These are phyloP conservation scores for Spongilla lacustris DNA, from an alignment of 37 sponge, comb jelly and placozoan genomes.

Conservation along the genomic window DNA sequence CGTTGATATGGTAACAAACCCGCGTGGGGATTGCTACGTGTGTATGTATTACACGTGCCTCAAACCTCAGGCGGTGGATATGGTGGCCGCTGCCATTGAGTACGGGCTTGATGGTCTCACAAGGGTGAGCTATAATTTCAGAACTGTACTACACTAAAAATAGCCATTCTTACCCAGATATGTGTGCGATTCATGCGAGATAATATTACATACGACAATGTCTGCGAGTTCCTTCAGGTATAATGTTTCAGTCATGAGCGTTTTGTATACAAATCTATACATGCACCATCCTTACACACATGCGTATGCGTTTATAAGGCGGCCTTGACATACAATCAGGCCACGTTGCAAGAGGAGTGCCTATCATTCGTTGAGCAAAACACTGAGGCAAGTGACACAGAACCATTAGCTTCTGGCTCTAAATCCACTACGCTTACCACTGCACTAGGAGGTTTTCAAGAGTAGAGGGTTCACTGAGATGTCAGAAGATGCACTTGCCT, in stretches of 20 bases:
- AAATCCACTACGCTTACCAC: background rate
- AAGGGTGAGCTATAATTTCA: slow-evolving; percentile 38
- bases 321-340: slow-evolving; percentile 94
- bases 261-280: background rate
- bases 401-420: background rate
- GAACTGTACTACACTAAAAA: background rate
- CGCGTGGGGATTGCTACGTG: background rate
- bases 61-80: slow-evolving; percentile 75
- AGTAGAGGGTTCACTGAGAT: slow-evolving; percentile 92
- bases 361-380: slow-evolving; percentile 83
- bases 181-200: slow-evolving; percentile 95
- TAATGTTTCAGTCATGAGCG: background rate
- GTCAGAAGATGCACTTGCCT: slow-evolving; percentile 91
- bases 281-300: too few relatives aligned
- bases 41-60: background rate
- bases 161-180: slow-evolving; percentile 31
- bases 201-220: slow-evolving; percentile 82
- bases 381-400: slow-evolving; percentile 67
- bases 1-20: slow-evolving; percentile 49
- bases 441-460: slow-evolving; percentile 80
- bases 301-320: slow-evolving; percentile 50
- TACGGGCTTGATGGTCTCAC: slow-evolving; percentile 94
- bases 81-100: slow-evolving; percentile 89
- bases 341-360: slow-evolving; percentile 90
- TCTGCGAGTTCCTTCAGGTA: slow-evolving; percentile 92